phyloP scores from a whole-genome alignment of 2,797 vertebrate genomes.

The Pseudochirops cupreus region DNA sequence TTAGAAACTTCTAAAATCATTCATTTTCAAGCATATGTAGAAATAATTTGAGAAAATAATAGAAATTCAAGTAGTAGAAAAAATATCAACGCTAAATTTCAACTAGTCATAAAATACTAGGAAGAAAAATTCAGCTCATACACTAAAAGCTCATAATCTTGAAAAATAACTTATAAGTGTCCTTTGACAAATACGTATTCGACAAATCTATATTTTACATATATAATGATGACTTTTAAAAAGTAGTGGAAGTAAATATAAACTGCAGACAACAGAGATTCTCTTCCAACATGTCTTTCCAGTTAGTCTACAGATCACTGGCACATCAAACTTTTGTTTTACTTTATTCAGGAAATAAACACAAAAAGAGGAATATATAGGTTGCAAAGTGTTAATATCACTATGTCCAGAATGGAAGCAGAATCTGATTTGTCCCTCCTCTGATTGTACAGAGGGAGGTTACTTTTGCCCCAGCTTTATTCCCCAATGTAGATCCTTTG shows the following conservation, averaged over 20 bases:
- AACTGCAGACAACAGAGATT: neutral
- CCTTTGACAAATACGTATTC: constrained; percentile 20
- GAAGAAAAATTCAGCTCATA: neutral
- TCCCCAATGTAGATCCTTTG: neutral
- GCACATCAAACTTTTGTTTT: constrained; percentile 35
- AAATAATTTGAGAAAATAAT: constrained; percentile 35
- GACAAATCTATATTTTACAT: neutral
- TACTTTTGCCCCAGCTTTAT: neutral
- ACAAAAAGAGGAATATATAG: neutral
- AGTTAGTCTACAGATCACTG: neutral
- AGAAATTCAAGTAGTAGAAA: neutral
- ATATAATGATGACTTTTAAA: constrained; percentile 3
- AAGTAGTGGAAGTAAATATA: neutral
- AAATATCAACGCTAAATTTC: constrained; percentile 16
- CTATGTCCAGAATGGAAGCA: neutral
- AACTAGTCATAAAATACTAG: constrained; percentile 27
- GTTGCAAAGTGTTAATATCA: neutral
- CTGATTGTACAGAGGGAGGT: neutral
- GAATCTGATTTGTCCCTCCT: neutral
- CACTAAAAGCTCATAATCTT: constrained; percentile 34
- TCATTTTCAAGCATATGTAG: constrained; percentile 20
- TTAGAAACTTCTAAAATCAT: constrained; percentile 50
- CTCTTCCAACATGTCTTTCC: neutral
- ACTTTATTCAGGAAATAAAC: neutral
- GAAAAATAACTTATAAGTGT: neutral